Evolutionary conservation across 1,140 invertebrate species (phyloP), one percentile per base, ranked within the genome.

Genomic region (Drosophila sulfurigaster): DNA sequence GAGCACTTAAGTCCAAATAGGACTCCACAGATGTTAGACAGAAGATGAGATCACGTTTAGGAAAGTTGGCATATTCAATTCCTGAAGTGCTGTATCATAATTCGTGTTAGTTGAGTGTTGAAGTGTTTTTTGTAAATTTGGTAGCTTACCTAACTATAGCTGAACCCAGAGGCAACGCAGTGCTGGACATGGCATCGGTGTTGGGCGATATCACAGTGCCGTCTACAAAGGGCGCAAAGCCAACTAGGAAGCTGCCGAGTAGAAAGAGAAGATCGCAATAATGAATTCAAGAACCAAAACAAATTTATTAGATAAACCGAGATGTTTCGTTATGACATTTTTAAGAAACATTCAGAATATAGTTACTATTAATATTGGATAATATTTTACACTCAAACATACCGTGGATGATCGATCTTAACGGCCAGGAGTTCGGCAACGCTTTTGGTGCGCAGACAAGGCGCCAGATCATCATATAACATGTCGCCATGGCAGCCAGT

Each of bases 141-240:
- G 8, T 10, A 11, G 5, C 45, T 60, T 75, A 93, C 92, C 91
- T 92, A 82, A 92, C 88, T 77, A 93, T 92, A 73, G 92, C 92
- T 78, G 92, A 92, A 43, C 92, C 92, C 59, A 88, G 54, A 25
- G 92, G 92, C 74, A 93, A 66, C 15, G 88, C 78, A 46, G 91
- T 75, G 81, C 81, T 83, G 66, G 83, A 83, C 67, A 92, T 71
- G 48, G 75, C 65, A 74, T 90, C 91, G 28, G 72, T 71, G 93
- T 94, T 67, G 93, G 94, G 94, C 57, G 95, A 92, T 70, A 97
- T 94, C 68, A 97, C 96, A 25, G 96, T 96, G 13, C 97, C 97
- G 93, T 98, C 97, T 67, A 98, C 95, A 85, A 98, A 97, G 3
- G 97, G 97, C 11, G 97, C 97, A 87, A 98, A 98, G 10, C 97